Evolutionary conservation across 2,113 vertebrate genomes (phyloP).

Genomic region (Opisthocomus hoazin): DNA sequence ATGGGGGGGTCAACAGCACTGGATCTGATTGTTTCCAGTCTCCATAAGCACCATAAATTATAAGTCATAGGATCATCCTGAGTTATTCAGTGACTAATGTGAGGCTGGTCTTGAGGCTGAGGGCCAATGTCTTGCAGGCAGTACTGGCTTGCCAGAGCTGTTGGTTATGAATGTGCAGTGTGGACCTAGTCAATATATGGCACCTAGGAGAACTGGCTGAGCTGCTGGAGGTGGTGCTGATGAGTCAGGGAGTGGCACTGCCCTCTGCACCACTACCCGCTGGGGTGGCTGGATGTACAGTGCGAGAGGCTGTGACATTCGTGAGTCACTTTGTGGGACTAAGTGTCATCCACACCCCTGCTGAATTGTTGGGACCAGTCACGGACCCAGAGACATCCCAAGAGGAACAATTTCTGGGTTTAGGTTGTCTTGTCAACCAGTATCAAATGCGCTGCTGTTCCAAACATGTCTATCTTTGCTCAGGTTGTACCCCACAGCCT

Average conservation of each 20-base stretch:
- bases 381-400: neutral
- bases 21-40: neutral
- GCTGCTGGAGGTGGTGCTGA: neutral
- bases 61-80: constrained; percentile 13
- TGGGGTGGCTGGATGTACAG: neutral
- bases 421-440: neutral
- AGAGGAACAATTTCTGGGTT: neutral
- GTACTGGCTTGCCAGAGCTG: neutral
- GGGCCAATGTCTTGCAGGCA: neutral
- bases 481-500: rapidly evolving
- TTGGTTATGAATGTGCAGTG: neutral
- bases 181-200: neutral
- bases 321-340: constrained; percentile 28
- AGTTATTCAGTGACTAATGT: constrained; percentile 31
- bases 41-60: neutral
- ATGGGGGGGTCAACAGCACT: neutral
- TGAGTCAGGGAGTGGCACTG: constrained; percentile 24
- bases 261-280: constrained; percentile 17
- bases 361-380: neutral
- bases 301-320: neutral
- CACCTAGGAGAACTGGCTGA: neutral
- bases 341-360: constrained; percentile 4
- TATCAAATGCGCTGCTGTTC: neutral
- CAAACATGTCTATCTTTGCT: neutral
- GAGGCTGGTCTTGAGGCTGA: neutral